Conservation (phyloP, 2,797 vertebrate species). For the Staurois parvus region DNA sequence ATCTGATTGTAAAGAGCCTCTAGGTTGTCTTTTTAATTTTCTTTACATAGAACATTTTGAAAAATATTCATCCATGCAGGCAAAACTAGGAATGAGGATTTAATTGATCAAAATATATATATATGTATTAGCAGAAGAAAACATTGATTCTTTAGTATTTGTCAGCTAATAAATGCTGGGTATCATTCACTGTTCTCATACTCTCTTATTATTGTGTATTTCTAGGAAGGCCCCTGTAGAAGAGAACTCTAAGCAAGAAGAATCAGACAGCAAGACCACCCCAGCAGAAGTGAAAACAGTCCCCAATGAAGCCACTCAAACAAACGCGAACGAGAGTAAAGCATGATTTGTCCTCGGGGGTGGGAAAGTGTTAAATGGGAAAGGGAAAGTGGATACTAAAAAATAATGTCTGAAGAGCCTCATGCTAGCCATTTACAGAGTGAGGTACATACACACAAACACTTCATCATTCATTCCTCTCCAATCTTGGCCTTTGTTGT, state of each 20-base stretch:
- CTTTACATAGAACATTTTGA: too few relatives aligned
- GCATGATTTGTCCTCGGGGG: conserved; percentile 81
- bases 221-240: conserved; percentile 87
- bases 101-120: background rate
- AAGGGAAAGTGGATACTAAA: conserved; percentile 61
- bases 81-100: too few relatives aligned
- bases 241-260: conserved; percentile 82
- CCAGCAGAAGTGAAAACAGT: conserved; percentile 84
- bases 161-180: background rate
- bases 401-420: conserved; percentile 79
- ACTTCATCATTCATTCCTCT: conserved; percentile 82
- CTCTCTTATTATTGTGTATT: conserved; percentile 32
- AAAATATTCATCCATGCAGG: too few relatives aligned
- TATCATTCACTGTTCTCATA: background rate
- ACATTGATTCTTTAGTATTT: background rate
- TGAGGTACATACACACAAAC: conserved; percentile 65
- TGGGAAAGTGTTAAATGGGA: conserved; percentile 46
- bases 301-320: conserved; percentile 89
- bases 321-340: conserved; percentile 88
- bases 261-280: conserved; percentile 81
- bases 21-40: too few relatives aligned
- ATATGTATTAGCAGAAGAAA: background rate
- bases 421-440: conserved; percentile 74
- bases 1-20: too few relatives aligned
- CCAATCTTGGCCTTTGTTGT: conserved; percentile 75